A percentile compares a stretch with the other conserved stretches of the same genome.
Evolutionary conservation across 1,140 invertebrate genomes (phyloP).

Genomic region (Tribolium castaneum): DNA sequence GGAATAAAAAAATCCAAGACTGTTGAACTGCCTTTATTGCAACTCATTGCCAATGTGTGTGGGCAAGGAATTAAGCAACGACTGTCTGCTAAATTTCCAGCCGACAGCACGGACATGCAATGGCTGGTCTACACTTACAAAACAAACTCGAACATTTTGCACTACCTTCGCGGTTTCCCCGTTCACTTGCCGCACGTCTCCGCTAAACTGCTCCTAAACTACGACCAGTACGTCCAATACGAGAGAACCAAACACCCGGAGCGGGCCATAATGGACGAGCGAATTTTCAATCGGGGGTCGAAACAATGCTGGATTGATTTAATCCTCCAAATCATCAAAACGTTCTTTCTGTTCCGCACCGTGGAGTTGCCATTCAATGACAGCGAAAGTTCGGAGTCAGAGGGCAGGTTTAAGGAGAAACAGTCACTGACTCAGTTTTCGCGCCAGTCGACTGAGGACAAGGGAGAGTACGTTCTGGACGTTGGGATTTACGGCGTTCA

Average conservation of each 20-base stretch:
- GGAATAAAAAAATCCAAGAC: neutral
- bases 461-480: neutral
- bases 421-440: neutral
- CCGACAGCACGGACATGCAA: neutral
- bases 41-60: neutral
- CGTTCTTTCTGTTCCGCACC: slow-evolving; percentile 48
- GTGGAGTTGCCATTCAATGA: neutral
- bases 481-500: neutral
- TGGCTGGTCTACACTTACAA: slow-evolving; percentile 25
- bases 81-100: neutral
- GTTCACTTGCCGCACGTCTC: slow-evolving; percentile 57
- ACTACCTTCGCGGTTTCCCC: slow-evolving; percentile 55
- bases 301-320: slow-evolving; percentile 63
- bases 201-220: slow-evolving; percentile 59
- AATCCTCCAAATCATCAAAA: slow-evolving; percentile 62
- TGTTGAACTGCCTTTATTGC: neutral
- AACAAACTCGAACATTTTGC: slow-evolving; percentile 52
- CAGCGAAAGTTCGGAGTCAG: neutral
- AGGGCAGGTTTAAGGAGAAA: neutral
- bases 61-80: neutral
- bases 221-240: slow-evolving; percentile 57
- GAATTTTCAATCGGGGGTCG: slow-evolving; percentile 53
- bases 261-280: neutral
- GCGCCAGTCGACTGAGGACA: neutral
- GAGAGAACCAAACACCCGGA: slow-evolving; percentile 15